Conservation (phyloP, 1,140 invertebrate species). For the Trigoniulus corallinus region DNA sequence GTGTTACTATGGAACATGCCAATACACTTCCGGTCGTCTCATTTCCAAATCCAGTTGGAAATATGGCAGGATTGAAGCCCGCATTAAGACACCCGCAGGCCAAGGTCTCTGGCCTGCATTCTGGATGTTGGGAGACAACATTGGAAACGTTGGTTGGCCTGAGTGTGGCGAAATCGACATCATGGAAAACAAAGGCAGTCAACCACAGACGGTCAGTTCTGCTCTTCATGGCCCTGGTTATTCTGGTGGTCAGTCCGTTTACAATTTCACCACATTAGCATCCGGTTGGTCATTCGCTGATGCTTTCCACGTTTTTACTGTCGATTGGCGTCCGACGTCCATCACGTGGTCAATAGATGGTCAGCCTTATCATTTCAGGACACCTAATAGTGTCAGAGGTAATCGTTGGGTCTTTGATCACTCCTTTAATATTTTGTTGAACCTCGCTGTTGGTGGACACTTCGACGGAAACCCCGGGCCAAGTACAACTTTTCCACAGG, state of each 20-base stretch:
- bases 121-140: conserved; percentile 9
- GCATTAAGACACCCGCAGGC: conserved; percentile 7
- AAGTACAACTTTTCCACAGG: conserved; percentile 13
- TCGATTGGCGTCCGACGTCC: conserved; percentile 14
- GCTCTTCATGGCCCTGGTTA: conserved; percentile 3
- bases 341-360: neutral
- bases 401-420: neutral
- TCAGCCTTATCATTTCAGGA: neutral
- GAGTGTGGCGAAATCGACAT: conserved; percentile 12
- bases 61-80: conserved; percentile 8
- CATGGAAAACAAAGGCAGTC: conserved; percentile 7
- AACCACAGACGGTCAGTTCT: neutral
- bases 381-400: neutral
- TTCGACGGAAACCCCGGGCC: conserved; percentile 11
- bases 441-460: conserved; percentile 15
- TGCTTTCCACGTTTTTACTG: conserved; percentile 18
- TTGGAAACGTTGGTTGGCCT: conserved; percentile 7
- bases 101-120: conserved; percentile 11
- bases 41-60: neutral
- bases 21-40: neutral
- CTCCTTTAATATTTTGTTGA: neutral
- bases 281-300: conserved; percentile 1
- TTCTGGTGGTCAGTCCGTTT: neutral
- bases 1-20: no score
- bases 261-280: neutral